Percentiles rank a stretch among this genome's conserved stretches.
Conservation (phyloP, 2,797 vertebrate genomes). For the Aldrovandia affinis region DNA sequence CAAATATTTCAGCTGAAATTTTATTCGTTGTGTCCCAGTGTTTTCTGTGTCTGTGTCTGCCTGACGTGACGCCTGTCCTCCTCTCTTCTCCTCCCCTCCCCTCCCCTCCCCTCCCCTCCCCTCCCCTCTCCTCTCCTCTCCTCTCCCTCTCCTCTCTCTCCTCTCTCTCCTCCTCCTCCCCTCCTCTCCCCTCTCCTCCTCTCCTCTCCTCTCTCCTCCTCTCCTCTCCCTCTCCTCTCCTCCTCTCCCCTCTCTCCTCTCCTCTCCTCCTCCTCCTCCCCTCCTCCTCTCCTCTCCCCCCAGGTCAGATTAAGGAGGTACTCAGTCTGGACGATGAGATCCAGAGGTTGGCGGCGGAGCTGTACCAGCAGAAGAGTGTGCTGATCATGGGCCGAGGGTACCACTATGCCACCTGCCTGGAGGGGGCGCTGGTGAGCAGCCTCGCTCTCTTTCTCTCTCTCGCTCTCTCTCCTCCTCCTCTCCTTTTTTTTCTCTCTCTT, state of each 20-base stretch:
- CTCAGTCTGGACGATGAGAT: conserved; percentile 96
- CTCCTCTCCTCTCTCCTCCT: no score
- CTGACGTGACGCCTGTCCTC: not conserved
- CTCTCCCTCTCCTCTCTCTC: no score
- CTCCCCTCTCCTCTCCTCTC: no score
- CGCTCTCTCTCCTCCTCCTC: not conserved
- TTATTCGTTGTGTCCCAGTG: rapidly evolving
- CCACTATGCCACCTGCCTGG: conserved; percentile 95
- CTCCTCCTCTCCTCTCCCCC: conserved; percentile 26
- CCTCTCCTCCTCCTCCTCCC: not conserved
- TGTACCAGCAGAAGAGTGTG: conserved; percentile 96
- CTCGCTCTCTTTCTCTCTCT: not conserved
- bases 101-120: conserved; percentile 7
- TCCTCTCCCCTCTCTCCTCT: not conserved
- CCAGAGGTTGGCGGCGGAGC: conserved; percentile 89
- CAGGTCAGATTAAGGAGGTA: conserved; percentile 95
- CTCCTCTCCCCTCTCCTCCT: no score
- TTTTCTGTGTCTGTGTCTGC: not conserved
- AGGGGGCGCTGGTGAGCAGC: conserved; percentile 90
- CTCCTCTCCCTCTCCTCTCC: no score
- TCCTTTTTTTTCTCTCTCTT: no score
- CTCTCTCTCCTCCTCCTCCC: no score
- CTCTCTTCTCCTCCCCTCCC: not conserved
- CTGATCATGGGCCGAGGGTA: conserved; percentile 98
- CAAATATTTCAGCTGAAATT: not conserved